Evolutionary conservation across 2,797 vertebrate genomes (phyloP).

Genomic region (Rhinichthys osculus): DNA sequence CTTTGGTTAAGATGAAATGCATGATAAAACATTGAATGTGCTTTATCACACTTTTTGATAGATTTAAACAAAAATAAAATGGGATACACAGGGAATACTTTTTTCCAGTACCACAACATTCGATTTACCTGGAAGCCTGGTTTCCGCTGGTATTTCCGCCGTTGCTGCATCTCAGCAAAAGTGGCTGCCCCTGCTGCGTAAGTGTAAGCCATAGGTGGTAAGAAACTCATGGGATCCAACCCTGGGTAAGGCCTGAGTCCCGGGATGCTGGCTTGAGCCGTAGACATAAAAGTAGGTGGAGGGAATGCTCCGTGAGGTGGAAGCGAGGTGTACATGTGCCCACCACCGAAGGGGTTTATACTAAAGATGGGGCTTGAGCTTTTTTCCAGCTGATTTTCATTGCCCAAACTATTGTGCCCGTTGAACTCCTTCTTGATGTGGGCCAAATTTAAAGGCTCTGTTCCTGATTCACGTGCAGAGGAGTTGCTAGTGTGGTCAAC

Average conservation of each 20-base stretch:
- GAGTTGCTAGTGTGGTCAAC: conserved; percentile 83
- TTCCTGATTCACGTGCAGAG: conserved; percentile 81
- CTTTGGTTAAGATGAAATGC: background rate
- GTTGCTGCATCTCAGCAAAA: conserved; percentile 94
- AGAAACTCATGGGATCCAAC: conserved; percentile 94
- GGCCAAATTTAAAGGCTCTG: conserved; percentile 88
- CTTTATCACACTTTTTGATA: background rate
- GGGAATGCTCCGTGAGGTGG: conserved; percentile 93
- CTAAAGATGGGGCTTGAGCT: conserved; percentile 92
- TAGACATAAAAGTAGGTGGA: conserved; percentile 90
- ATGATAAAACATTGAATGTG: background rate
- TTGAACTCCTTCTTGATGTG: conserved; percentile 94
- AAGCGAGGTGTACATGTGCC: conserved; percentile 90
- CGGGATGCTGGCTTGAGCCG: conserved; percentile 90
- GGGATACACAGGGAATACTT: background rate
- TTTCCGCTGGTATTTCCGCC: conserved; percentile 94
- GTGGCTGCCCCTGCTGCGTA: conserved; percentile 92
- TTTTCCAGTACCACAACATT: background rate
- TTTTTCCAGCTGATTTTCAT: conserved; percentile 82
- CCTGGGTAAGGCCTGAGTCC: conserved; percentile 91
- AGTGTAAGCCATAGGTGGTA: conserved; percentile 97
- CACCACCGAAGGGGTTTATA: conserved; percentile 90
- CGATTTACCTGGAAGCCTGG: conserved; percentile 92
- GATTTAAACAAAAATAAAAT: background rate
- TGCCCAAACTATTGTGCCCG: conserved; percentile 78